Evolutionary conservation across 2,888 invertebrate species (phyloP).

Genomic region (Eristalis intricaria): DNA sequence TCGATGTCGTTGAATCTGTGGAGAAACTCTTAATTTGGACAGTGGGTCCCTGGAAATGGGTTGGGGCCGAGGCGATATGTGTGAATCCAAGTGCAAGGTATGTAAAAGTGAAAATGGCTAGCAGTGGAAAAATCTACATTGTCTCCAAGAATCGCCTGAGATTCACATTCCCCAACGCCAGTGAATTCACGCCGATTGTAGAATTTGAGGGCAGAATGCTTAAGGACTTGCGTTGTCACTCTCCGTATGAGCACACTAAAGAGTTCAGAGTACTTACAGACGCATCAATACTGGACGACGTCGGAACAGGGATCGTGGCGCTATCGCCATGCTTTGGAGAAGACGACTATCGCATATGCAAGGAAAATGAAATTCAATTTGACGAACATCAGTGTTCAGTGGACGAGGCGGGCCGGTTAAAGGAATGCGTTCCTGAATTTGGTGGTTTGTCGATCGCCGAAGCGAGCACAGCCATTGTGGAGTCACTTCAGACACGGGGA

Average conservation of each 20-base stretch:
- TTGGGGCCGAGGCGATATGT: constrained; percentile 95
- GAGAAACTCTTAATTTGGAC: constrained; percentile 86
- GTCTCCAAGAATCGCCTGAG: constrained; percentile 90
- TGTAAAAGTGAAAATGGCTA: constrained; percentile 84
- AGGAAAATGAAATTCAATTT: constrained; percentile 90
- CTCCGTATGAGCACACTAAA: constrained; percentile 86
- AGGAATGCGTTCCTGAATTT: constrained; percentile 91
- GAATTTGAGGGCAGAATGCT: constrained; percentile 89
- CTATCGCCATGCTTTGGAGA: constrained; percentile 99
- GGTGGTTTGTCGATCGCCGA: constrained; percentile 95
- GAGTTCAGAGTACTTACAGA: constrained; percentile 90
- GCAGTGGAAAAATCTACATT: constrained; percentile 84
- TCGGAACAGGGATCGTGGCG: constrained; percentile 97
- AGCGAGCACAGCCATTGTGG: constrained; percentile 95
- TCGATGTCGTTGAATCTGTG: constrained; percentile 85
- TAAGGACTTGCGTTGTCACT: constrained; percentile 90
- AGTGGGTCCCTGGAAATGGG: constrained; percentile 98
- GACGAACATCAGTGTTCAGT: constrained; percentile 94
- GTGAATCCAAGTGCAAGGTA: constrained; percentile 93
- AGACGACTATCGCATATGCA: constrained; percentile 93
- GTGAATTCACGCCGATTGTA: constrained; percentile 88
- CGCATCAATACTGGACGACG: constrained; percentile 94
- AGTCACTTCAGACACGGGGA: constrained; percentile 87
- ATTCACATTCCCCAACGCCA: constrained; percentile 88
- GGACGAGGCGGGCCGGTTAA: constrained; percentile 93